Base-by-base conservation (phyloP, 2,113 vertebrate species). In the Strix aluco region DNA sequence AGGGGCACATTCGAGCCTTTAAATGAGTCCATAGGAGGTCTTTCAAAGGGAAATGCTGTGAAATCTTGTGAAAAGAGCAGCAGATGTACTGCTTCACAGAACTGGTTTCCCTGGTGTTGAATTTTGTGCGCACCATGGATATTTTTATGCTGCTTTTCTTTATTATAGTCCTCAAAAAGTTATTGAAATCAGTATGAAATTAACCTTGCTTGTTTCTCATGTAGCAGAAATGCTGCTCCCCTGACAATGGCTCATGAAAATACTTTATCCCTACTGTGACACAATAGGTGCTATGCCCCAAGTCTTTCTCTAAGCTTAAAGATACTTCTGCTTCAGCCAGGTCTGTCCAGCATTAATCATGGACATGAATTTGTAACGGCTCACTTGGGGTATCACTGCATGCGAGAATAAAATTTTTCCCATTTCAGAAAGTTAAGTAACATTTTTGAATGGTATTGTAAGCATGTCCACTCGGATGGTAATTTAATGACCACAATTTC, bases 121-220 rank as follows among this genome's bases (percentile, higher is more conserved):
- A 78, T 93, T 95, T 90, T 72, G 40, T 30, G 34, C 6, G 2
- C 59, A 71, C 77, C 46, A 63, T 7, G 20, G 59, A 93, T 90
- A 72, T 51, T 65, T 94, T 97, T 87, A 78, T 89, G 92, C 95
- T 96, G 91, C 85, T 98, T 96, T 97, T 94, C 91, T 95, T 73
- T 67, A 81, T 94, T 96, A 46, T 61, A 81, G 90, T 75, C 70
- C 73, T 96, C 69, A 77, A 89, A 85, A 94, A 96, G 85, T 96
- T 96, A 67, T 51, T 65, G 46, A 93, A 97, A 97, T 94, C 90
- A 88, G 93, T 94, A 84, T 90, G 95, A 97, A 97, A 97, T 98
- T 96, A 98, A 90, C 93, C 96, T 97, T 83, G 84, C 78, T 90
- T 97, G 72, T 97, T 95, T 94, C 79, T 97, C 61, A 19, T 47